These are phyloP conservation scores for Silurus lanzhouensis DNA, from an alignment of 2,797 vertebrate genomes.

Conservation along the genomic window DNA sequence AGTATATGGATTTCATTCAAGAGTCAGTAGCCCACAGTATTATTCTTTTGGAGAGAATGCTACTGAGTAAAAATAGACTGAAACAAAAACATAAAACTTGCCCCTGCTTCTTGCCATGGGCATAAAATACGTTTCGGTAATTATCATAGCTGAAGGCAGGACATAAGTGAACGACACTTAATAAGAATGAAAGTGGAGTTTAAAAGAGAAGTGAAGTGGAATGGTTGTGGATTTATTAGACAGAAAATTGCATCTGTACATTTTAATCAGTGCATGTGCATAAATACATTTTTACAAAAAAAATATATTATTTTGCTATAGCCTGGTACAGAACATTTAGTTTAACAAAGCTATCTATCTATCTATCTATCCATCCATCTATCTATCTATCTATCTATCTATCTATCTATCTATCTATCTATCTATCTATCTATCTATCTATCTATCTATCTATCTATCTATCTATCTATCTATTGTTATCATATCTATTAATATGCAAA, in stretches of 20 bases:
- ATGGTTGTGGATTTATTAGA: not conserved
- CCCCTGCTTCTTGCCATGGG: not conserved
- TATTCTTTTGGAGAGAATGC: not conserved
- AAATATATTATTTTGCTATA: not conserved
- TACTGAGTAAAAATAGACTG: slow-evolving; percentile 23
- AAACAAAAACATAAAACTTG: not conserved
- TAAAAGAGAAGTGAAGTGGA: slow-evolving; percentile 18
- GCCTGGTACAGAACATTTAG: not conserved
- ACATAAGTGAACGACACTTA: slow-evolving; percentile 7
- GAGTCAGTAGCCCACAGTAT: not conserved
- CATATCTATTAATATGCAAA: too few species aligned
- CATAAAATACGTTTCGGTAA: slow-evolving; percentile 28
- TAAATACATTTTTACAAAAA: not conserved
- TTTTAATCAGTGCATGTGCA: not conserved
- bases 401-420: not conserved
- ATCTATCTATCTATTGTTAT: not conserved
- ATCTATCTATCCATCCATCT: not conserved
- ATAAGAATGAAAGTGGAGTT: slow-evolving; percentile 18
- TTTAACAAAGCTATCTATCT: too few species aligned
- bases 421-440: not conserved
- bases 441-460: not conserved
- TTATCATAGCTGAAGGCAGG: slow-evolving; percentile 5
- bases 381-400: slow-evolving; percentile 2
- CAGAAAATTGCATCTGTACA: not conserved
- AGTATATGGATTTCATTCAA: slow-evolving; percentile 1